Evolutionary conservation across 2,113 vertebrate species (phyloP), one percentile per base, ranked within the genome.

Genomic region (Acinonyx jubatus): DNA sequence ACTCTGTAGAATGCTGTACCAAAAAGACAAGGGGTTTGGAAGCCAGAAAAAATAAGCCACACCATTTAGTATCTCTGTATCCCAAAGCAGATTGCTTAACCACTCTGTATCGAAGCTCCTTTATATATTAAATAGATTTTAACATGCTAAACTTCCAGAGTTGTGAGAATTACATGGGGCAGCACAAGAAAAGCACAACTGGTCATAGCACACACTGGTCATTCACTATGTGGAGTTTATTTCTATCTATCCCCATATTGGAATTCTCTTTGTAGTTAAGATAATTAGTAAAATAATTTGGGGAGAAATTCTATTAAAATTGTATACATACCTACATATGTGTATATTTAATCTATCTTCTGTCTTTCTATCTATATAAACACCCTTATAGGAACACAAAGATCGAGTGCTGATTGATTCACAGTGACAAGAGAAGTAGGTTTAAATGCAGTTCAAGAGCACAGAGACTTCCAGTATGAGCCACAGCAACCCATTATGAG

Each of bases 341-440:
- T 55, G 18, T 55, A 55, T 55, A 45, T 45, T 45, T 45, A 45
- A 45, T 45, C 8, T 45, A 45, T 9, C 45, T 45, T 41, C 41
- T 41, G 41, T 45, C 45, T 45, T 45, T 45, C 45, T 45, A 45
- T 45, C 45, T 45, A 45, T 57, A 57, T 50, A 50, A 9, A 61
- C 36, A 83, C 55, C 1, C n/a, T 91, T 66, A 73, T 16, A 71
- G 45, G 33, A 85, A 73, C 48, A 82, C 14, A 76, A 73, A 85
- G 14, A 92, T 80, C 66, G 25, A 33, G 23, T 66, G 13, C 36
- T 82, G 68, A 89, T 76, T 97, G 68, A 89, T 76, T 97, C 71
- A 95, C 7, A 79, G 83, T 96, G 71, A 69, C 29, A 48, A 91
- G 25, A 89, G 3, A 4, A 84, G 74, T 41, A 91, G 4, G 3